These are phyloP conservation scores for Graptemys geographica DNA, from an alignment of 2,797 vertebrate genomes.

Conservation along the genomic window DNA sequence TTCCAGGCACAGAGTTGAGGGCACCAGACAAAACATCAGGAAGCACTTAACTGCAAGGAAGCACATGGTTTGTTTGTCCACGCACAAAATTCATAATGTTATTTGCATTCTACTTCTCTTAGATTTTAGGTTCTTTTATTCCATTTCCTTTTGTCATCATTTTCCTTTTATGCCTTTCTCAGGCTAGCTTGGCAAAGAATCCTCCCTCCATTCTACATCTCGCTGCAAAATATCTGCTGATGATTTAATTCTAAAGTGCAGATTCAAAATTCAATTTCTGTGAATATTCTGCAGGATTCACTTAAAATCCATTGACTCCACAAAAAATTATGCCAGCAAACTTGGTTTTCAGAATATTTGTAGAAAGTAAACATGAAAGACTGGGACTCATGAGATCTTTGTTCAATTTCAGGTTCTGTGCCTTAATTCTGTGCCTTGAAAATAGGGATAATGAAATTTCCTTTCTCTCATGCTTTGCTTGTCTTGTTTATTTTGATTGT, in stretches of 20 bases:
- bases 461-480: neutral
- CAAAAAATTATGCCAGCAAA: slow-evolving; percentile 50
- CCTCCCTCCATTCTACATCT: neutral
- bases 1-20: neutral
- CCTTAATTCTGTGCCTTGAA: slow-evolving; percentile 43
- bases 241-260: neutral
- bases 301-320: neutral
- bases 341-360: slow-evolving; percentile 37
- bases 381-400: neutral
- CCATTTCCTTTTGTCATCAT: neutral
- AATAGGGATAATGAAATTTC: slow-evolving; percentile 44
- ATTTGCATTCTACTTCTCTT: neutral
- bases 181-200: neutral
- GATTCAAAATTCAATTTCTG: slow-evolving; percentile 13
- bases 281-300: neutral
- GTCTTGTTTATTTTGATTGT: slow-evolving; percentile 28
- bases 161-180: neutral
- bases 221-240: neutral
- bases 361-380: neutral
- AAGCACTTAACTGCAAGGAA: neutral
- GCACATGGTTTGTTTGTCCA: neutral
- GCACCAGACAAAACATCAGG: neutral
- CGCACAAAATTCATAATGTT: neutral
- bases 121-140: neutral
- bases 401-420: slow-evolving; percentile 51